A percentile compares a stretch with the other conserved stretches of the same genome.
Evolutionary conservation across 2,113 vertebrate species (phyloP).

Genomic region (Pseudorectes ferrugineus): DNA sequence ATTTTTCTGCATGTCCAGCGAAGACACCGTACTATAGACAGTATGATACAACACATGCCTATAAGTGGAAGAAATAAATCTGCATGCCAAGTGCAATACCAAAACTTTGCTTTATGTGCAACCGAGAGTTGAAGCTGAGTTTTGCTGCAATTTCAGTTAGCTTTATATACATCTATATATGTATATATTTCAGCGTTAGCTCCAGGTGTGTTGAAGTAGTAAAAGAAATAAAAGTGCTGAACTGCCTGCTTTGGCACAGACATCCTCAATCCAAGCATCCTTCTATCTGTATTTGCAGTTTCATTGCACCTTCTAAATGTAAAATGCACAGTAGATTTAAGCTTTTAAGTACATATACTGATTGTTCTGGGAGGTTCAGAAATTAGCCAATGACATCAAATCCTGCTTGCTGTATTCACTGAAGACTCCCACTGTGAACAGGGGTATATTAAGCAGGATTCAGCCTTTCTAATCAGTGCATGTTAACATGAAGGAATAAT

Average conservation of each 20-base stretch:
- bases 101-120: not conserved
- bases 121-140: not conserved
- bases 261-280: not conserved
- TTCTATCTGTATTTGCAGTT: not conserved
- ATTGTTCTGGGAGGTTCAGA: not conserved
- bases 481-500: not conserved
- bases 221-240: not conserved
- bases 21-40: not conserved
- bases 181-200: not conserved
- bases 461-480: not conserved
- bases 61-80: not conserved
- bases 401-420: not conserved
- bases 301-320: not conserved
- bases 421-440: not conserved
- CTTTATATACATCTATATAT: not conserved
- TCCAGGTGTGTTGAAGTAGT: not conserved
- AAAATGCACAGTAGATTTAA: not conserved
- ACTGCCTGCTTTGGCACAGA: not conserved
- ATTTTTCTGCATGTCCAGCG: not conserved
- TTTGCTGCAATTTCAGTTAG: not conserved
- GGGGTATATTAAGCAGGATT: not conserved
- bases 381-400: not conserved
- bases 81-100: not conserved
- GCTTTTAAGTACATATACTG: not conserved
- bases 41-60: not conserved